Base-by-base conservation (phyloP, 1,140 invertebrate genomes). In the Pteromalus puparum region DNA sequence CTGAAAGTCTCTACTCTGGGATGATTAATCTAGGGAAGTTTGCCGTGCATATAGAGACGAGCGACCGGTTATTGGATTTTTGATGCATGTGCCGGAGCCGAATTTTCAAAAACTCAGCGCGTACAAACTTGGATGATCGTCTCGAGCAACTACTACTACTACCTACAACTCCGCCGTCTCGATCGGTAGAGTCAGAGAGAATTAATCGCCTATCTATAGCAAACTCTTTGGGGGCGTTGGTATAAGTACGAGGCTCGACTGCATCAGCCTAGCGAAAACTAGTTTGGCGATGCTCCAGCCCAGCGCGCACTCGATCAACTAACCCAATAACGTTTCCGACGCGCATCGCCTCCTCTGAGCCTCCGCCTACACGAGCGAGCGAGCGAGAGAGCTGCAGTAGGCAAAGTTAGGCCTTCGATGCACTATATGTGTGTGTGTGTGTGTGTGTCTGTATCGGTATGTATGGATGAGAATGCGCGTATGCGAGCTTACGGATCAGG, bases 281-380 rank as follows among this genome's bases (percentile, higher is more conserved):
- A 82, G 81, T 82, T 85, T 85, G 84, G 84, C 84, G 76, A 61
- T 78, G 75, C 68, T 85, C 84, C 84, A 85, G 76, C 68, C 80
- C 80, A 30, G 70, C 53, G 53, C 53, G 3, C 24, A 70, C 61
- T 85, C 84, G 80, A 85, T 85, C 84, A 82, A 78, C 74, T 85
- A 85, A 85, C 81, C 86, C 80, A 86, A 87, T 87, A 87, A 87
- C 77, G 80, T 87, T 85, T 86, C 72, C 79, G 74, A 72, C 38
- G 84, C 67, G 77, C 34, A 34, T 61, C 53, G 53, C 21, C 18
- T 65, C 61, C 65, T 26, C 65, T 30, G n/a, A 78, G 53, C 26
- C 28, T 70, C 24, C 10, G 61, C 61, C 61, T 18, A 65, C 4
- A 21, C n/a, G 18, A n/a, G 67, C 26, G 24, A 24, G 21, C 26